Conservation (phyloP, 2,888 invertebrate species). For the Athalia rosae region DNA sequence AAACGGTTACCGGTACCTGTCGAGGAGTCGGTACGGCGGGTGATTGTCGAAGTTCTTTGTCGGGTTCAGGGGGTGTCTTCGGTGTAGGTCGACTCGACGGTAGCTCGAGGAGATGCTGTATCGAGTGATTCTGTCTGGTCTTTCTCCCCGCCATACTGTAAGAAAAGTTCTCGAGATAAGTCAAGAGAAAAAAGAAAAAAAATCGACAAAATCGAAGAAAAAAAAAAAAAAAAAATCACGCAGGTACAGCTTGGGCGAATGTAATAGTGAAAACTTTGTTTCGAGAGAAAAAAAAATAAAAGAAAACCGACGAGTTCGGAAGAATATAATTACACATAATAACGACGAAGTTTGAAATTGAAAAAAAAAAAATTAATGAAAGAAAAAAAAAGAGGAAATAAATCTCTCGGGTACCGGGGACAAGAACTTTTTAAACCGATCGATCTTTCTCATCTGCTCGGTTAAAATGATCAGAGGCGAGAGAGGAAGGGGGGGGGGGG, state of each 20-base stretch:
- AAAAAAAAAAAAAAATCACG: conserved; percentile 16
- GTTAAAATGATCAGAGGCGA: conserved; percentile 11
- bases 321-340: not conserved
- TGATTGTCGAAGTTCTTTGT: conserved; percentile 60
- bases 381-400: not conserved
- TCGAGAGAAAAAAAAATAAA: not conserved
- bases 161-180: not conserved
- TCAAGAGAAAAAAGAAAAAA: conserved; percentile 26
- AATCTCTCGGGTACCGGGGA: not conserved
- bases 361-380: not conserved
- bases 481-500: not conserved
- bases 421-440: conserved; percentile 11
- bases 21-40: conserved; percentile 64
- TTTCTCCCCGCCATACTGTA: conserved; percentile 74
- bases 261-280: conserved; percentile 6
- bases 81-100: conserved; percentile 71
- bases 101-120: conserved; percentile 76
- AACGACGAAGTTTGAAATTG: not conserved
- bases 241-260: too few relatives aligned
- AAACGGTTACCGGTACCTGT: conserved; percentile 68
- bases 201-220: conserved; percentile 13
- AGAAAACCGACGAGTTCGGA: not conserved
- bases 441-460: conserved; percentile 21
- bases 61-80: conserved; percentile 56
- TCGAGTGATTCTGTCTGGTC: conserved; percentile 75